Percentiles rank a stretch among this genome's conserved stretches.
Evolutionary conservation across 1,140 invertebrate genomes (phyloP).

Genomic region (Pachyrhynchus sulphureomaculatus): DNA sequence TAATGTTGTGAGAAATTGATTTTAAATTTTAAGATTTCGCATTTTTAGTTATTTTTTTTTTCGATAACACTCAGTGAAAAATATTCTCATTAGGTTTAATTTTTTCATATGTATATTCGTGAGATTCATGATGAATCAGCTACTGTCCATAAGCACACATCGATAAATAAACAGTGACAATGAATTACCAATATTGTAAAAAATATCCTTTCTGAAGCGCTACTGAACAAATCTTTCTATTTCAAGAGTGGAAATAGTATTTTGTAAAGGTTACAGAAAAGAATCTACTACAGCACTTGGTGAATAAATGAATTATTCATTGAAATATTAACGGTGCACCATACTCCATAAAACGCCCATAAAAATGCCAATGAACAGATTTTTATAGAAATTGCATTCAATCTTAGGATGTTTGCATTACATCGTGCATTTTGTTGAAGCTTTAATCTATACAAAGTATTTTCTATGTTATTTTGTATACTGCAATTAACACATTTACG

Average conservation of each 20-base stretch:
- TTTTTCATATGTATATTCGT: no score
- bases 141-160: no score
- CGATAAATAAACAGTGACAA: no score
- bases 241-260: conserved; percentile 19
- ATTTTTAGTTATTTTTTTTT: no score
- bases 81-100: no score
- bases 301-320: conserved; percentile 32
- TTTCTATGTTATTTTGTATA: conserved; percentile 16
- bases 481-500: conserved; percentile 8
- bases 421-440: conserved; percentile 18
- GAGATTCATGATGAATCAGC: no score
- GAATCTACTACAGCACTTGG: conserved; percentile 21
- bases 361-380: conserved; percentile 31
- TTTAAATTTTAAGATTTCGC: no score
- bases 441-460: conserved; percentile 14
- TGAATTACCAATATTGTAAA: no score
- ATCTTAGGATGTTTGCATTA: conserved; percentile 27
- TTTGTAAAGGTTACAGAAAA: conserved; percentile 31
- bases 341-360: conserved; percentile 23
- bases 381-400: conserved; percentile 32
- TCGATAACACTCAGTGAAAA: no score
- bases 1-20: no score
- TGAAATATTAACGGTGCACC: conserved; percentile 35
- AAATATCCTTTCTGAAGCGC: no score
- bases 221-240: conserved; percentile 5